phyloP scores from a whole-genome alignment of 2,888 invertebrate genomes.

The Steinernema carpocapsae region DNA sequence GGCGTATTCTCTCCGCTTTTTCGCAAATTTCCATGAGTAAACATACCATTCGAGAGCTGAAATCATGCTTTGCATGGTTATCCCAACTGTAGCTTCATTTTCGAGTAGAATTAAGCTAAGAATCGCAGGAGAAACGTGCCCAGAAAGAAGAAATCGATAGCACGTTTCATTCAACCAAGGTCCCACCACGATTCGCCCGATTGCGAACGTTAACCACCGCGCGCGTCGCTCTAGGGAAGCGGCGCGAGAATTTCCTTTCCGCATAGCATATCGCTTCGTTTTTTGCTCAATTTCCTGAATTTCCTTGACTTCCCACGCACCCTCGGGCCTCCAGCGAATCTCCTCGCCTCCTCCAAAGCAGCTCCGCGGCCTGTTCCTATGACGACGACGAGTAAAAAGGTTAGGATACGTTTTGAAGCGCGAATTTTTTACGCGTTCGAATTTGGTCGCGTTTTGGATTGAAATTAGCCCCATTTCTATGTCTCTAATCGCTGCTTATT shows the following conservation, averaged over 20 bases:
- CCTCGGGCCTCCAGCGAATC: too few relatives aligned
- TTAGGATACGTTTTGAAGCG: slow-evolving; percentile 29
- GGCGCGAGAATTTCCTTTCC: not conserved
- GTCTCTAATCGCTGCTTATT: not conserved
- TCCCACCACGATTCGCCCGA: not conserved
- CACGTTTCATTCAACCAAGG: not conserved
- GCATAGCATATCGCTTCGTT: not conserved
- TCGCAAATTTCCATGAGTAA: too few relatives aligned
- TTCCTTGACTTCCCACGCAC: not conserved
- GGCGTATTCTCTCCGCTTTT: too few relatives aligned
- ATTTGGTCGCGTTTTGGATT: not conserved
- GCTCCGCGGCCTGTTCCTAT: not conserved
- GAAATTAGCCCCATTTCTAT: not conserved
- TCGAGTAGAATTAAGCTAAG: too few relatives aligned
- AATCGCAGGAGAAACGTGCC: too few relatives aligned
- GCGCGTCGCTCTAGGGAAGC: not conserved
- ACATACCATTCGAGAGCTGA: too few relatives aligned
- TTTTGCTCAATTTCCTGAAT: not conserved
- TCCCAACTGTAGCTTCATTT: too few relatives aligned
- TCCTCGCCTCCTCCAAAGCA: too few relatives aligned
- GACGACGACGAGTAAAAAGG: slow-evolving; percentile 33
- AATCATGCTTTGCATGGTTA: too few relatives aligned
- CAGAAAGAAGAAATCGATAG: not conserved
- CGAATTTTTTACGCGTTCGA: too few relatives aligned
- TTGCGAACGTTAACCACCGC: too few relatives aligned